phyloP scores from a whole-genome alignment of 2,888 invertebrate species.

The Macrophya annulata region DNA sequence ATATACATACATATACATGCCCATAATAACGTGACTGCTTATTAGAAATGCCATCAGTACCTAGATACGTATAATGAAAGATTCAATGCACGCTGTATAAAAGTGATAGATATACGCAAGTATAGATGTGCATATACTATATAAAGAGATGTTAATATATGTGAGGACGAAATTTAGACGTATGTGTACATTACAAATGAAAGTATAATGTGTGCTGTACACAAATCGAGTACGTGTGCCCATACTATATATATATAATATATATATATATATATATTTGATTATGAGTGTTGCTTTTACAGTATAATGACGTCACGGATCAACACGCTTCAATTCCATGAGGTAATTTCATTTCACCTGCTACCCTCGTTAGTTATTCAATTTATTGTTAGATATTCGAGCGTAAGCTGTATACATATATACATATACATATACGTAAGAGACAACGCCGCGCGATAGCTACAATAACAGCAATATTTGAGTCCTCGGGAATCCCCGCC shows the following conservation, averaged over 20 bases:
- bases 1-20: background rate
- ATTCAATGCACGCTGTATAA: constrained; percentile 14
- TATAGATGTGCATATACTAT: background rate
- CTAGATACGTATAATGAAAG: background rate
- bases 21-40: background rate
- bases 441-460: background rate
- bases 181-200: background rate
- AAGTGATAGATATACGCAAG: background rate
- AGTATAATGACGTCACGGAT: constrained; percentile 35
- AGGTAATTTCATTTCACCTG: constrained; percentile 8
- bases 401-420: background rate
- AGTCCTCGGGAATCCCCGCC: background rate
- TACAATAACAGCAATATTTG: background rate
- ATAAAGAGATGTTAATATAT: background rate
- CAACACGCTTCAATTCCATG: constrained; percentile 16
- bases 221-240: background rate
- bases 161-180: background rate
- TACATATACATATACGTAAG: no score
- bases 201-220: constrained; percentile 12
- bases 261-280: background rate
- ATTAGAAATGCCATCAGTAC: constrained; percentile 25
- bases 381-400: background rate
- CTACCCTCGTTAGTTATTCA: constrained; percentile 11
- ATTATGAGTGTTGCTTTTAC: background rate
- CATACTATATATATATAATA: background rate